phyloP scores from a whole-genome alignment of 2,797 vertebrate species.

The Chelidonichthys spinosus region DNA sequence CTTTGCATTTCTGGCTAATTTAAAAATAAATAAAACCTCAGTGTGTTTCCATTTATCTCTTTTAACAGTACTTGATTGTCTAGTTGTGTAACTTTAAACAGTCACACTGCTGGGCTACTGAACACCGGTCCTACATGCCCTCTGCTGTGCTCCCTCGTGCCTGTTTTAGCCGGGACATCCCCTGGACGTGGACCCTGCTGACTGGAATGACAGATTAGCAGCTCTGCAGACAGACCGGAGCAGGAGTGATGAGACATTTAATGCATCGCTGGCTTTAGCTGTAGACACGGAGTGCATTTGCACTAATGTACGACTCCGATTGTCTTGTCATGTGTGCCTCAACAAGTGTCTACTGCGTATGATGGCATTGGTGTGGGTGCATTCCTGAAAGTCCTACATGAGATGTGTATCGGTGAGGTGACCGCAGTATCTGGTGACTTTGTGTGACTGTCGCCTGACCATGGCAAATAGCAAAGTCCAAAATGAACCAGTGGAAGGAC shows the following conservation, averaged over 20 bases:
- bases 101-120: slow-evolving; percentile 35
- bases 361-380: not conserved
- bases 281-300: not conserved
- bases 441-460: slow-evolving; percentile 84
- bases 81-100: slow-evolving; percentile 38
- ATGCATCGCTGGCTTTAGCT: slow-evolving; percentile 6
- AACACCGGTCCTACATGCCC: slow-evolving; percentile 19
- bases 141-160: slow-evolving; percentile 35
- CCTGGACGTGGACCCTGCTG: slow-evolving; percentile 40
- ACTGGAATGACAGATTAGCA: slow-evolving; percentile 64
- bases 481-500: slow-evolving; percentile 89
- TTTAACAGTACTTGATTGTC: slow-evolving; percentile 60
- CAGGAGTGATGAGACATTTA: slow-evolving; percentile 17
- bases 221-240: slow-evolving; percentile 31
- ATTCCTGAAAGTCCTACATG: slow-evolving; percentile 23
- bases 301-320: not conserved
- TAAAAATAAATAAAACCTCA: not conserved
- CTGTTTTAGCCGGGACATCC: slow-evolving; percentile 66
- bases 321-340: not conserved
- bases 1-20: not conserved
- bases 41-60: slow-evolving; percentile 47
- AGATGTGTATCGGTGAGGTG: slow-evolving; percentile 25
- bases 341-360: not conserved
- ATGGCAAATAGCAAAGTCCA: slow-evolving; percentile 61
- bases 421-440: slow-evolving; percentile 61